These are phyloP conservation scores for Tachystola acroxantha DNA, from an alignment of 2,888 invertebrate genomes.

Conservation along the genomic window DNA sequence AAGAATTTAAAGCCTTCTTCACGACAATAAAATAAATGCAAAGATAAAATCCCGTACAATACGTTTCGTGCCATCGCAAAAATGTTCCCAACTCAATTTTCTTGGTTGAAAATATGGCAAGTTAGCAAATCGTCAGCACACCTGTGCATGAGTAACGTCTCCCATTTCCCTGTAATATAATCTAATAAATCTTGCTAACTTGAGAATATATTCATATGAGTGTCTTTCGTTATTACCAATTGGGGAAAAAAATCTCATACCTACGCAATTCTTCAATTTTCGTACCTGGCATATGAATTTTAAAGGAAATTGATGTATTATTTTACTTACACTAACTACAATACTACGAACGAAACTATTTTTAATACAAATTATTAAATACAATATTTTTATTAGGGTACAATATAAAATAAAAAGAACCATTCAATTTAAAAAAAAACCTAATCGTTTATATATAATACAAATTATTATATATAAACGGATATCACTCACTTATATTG, in stretches of 20 bases:
- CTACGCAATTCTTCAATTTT: too few species aligned
- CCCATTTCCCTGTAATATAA: conserved; percentile 65
- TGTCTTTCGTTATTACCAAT: conserved; percentile 40
- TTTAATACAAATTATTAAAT: too few species aligned
- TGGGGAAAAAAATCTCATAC: conserved; percentile 17
- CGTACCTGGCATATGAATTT: neutral
- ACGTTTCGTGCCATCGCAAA: conserved; percentile 19
- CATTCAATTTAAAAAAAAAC: too few species aligned
- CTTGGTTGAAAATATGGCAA: conserved; percentile 65
- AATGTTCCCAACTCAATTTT: conserved; percentile 57
- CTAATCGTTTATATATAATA: too few species aligned
- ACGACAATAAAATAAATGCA: neutral
- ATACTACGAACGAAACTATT: too few species aligned
- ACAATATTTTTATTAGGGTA: too few species aligned
- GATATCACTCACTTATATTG: too few species aligned
- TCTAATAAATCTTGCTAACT: conserved; percentile 64
- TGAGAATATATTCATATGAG: conserved; percentile 60
- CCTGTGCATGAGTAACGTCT: conserved; percentile 71
- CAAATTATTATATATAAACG: too few species aligned
- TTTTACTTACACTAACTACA: too few species aligned
- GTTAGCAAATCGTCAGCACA: conserved; percentile 74
- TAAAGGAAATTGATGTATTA: too few species aligned
- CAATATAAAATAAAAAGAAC: too few species aligned
- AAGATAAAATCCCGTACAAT: conserved; percentile 9
- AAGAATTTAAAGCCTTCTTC: too few species aligned